Conservation (phyloP, 2,113 vertebrate species). For the Aspidoscelis tigris region DNA sequence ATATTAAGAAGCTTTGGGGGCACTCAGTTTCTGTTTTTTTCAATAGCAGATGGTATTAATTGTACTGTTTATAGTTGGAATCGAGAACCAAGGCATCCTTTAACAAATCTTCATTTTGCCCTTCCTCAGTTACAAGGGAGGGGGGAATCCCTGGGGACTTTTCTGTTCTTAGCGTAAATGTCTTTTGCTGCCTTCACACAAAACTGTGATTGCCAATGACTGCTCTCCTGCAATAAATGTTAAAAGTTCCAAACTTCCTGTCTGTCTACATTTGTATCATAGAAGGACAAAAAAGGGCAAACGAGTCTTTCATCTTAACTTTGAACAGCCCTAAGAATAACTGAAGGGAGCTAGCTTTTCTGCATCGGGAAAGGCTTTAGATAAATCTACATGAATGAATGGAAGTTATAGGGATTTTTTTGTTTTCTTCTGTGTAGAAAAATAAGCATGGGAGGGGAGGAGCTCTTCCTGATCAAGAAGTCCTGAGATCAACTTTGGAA, state of each 20-base stretch:
- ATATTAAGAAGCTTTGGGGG: conserved; percentile 14
- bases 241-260: conserved; percentile 52
- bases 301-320: conserved; percentile 45
- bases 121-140: conserved; percentile 19
- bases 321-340: conserved; percentile 54
- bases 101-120: conserved; percentile 48
- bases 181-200: conserved; percentile 45
- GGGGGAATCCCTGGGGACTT: conserved; percentile 34
- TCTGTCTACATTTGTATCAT: conserved; percentile 43
- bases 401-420: conserved; percentile 21
- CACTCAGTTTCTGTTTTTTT: not conserved
- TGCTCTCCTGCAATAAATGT: conserved; percentile 44
- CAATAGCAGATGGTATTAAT: not conserved
- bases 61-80: not conserved
- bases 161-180: conserved; percentile 39
- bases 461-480: conserved; percentile 42
- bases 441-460: conserved; percentile 35
- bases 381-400: conserved; percentile 40
- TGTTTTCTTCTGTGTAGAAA: not conserved
- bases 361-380: conserved; percentile 50
- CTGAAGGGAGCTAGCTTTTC: conserved; percentile 52
- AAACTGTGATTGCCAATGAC: conserved; percentile 46
- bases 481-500: conserved; percentile 40
- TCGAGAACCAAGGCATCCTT: conserved; percentile 27
- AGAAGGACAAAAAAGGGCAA: conserved; percentile 40